Evolutionary conservation across 2,113 vertebrate species (phyloP), one percentile per base, ranked within the genome.

Genomic region (Poeciliopsis turrubarensis): DNA sequence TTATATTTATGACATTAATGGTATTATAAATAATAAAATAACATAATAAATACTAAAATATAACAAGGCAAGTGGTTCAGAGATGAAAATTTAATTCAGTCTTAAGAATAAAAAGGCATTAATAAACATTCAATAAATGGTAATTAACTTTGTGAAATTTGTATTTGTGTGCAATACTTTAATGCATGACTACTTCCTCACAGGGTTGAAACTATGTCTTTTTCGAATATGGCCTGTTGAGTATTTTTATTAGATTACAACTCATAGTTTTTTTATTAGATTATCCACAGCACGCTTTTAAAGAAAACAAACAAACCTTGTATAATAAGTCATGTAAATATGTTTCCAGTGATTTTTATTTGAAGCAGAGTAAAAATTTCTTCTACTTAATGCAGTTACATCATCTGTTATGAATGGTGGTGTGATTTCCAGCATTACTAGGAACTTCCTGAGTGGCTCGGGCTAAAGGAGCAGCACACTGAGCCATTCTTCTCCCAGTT

Each of bases 401-500:
- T 17, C 5, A 17, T 19, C 17, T 19, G 17, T 47, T 47, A 1
- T 47, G 17, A 47, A 57, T 25, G 51, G 51, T n/a, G 51, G 22
- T 57, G 22, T 57, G 51, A n/a, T 57, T 25, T 10, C 51, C 19
- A 34, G 19, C 73, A 83, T 77, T 82, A 88, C 76, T 64, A 83
- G 78, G 69, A 78, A 72, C 69, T 86, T 77, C 80, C 78, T 74
- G 66, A 17, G 83, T 79, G 32, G 22, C 67, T 34, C 29, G 68
- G 65, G 72, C 72, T 85, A 87, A 84, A 91, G 79, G 75, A 86
- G 79, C 78, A 76, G 81, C 72, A 60, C 79, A 70, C 92, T 81
- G 81, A 86, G 87, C 89, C 84, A 88, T 90, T 89, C 91, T 87
- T 87, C 86, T 89, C 81, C 82, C 75, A 72, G 89, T 93, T 92